phyloP scores from a whole-genome alignment of 1,140 invertebrate genomes.

The Papilio aristodemus region DNA sequence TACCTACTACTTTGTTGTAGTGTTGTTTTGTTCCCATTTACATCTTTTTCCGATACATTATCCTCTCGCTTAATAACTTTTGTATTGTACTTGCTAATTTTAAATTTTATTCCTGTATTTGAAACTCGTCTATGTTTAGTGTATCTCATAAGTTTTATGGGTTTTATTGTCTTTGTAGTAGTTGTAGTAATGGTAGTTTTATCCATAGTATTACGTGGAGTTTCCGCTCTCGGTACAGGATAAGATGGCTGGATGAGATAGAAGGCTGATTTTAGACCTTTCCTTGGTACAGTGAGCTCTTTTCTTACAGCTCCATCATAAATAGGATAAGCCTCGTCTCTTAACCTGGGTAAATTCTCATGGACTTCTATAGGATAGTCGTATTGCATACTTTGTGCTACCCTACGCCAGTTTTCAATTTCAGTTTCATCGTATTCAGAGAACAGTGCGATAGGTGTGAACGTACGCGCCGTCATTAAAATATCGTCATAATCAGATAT shows the following conservation, averaged over 20 bases:
- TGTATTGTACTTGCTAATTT: background rate
- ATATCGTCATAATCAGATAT: conserved; percentile 7
- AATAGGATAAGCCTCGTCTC: conserved; percentile 3
- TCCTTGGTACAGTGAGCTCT: background rate
- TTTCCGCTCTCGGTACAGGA: background rate
- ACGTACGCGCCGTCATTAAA: background rate
- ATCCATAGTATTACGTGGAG: background rate
- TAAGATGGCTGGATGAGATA: background rate
- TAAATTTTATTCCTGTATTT: background rate
- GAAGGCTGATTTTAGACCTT: background rate
- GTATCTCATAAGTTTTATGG: conserved; percentile 6
- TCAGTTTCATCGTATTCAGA: conserved; percentile 23
- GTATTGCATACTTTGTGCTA: conserved; percentile 8
- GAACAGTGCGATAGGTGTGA: conserved; percentile 5
- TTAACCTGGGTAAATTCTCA: background rate
- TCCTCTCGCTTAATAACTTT: background rate
- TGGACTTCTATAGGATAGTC: conserved; percentile 3
- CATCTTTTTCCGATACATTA: background rate
- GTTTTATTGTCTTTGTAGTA: background rate
- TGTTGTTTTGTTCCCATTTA: background rate
- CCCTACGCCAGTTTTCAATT: conserved; percentile 12
- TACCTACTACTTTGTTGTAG: background rate
- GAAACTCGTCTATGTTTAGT: background rate
- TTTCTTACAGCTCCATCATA: conserved; percentile 2
- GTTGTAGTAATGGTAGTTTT: background rate